Percentiles rank a stretch among this genome's conserved stretches.
phyloP scores from a whole-genome alignment of 2,888 invertebrate genomes.

The Lysandra bellargus region DNA sequence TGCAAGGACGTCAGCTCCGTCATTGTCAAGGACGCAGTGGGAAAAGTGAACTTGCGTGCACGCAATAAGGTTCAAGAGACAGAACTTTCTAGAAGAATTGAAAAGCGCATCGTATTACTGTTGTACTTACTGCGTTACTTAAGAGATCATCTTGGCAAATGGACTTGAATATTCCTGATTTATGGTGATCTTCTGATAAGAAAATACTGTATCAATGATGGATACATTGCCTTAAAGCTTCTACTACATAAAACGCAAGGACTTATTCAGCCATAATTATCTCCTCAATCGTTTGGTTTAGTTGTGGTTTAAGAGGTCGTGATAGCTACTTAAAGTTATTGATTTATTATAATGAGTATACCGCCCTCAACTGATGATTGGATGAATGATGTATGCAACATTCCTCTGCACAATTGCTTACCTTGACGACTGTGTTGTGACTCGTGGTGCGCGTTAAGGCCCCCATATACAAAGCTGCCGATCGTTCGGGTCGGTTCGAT shows the following conservation, averaged over 20 bases:
- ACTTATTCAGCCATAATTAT: too few species aligned
- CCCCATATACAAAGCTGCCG: neutral
- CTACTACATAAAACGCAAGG: neutral
- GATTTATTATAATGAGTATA: neutral
- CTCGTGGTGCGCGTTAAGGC: neutral
- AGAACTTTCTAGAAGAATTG: neutral
- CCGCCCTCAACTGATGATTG: conserved; percentile 1
- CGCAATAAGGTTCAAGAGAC: neutral
- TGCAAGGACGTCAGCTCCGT: conserved; percentile 70
- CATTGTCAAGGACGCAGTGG: conserved; percentile 52
- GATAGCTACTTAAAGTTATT: neutral
- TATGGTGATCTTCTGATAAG: too few species aligned
- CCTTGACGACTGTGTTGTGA: conserved; percentile 25
- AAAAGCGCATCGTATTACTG: neutral
- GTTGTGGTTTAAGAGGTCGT: neutral
- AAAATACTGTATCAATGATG: too few species aligned
- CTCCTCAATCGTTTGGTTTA: too few species aligned
- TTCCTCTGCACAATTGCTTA: conserved; percentile 5
- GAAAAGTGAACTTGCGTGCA: conserved; percentile 16
- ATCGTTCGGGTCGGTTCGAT: neutral
- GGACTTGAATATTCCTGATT: too few species aligned
- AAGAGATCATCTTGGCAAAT: neutral
- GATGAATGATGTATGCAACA: conserved; percentile 7
- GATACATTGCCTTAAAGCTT: neutral
- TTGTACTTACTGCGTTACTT: neutral